Evolutionary conservation across 2,888 invertebrate genomes (phyloP).

Genomic region (Diaprepes abbreviatus): DNA sequence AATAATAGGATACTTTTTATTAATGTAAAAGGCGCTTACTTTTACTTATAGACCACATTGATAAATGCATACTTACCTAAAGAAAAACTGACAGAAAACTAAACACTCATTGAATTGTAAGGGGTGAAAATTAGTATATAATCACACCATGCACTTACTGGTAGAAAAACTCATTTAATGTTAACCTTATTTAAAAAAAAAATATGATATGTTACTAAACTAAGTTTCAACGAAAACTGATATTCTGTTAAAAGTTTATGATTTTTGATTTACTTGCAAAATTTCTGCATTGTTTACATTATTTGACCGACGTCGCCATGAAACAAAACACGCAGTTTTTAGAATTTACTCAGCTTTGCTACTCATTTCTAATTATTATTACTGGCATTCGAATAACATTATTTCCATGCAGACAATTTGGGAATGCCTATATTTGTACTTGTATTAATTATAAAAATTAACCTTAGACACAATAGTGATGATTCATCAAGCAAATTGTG

Average conservation of each 20-base stretch:
- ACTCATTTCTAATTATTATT: not conserved
- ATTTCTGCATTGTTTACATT: conserved; percentile 15
- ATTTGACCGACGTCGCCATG: not conserved
- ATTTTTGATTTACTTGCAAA: conserved; percentile 10
- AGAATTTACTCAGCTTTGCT: not conserved
- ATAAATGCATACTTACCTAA: too few species aligned
- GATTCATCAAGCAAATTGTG: not conserved
- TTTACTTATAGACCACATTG: too few species aligned
- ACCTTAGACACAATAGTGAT: not conserved
- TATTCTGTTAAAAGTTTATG: not conserved
- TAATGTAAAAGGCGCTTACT: too few species aligned
- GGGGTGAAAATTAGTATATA: too few species aligned
- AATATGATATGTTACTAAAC: not conserved
- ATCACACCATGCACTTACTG: too few species aligned
- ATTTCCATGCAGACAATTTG: not conserved
- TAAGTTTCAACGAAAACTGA: not conserved
- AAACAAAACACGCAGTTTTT: not conserved
- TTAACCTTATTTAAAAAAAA: not conserved
- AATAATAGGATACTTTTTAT: too few species aligned
- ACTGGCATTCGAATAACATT: not conserved
- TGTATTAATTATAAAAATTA: not conserved
- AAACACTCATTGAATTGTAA: too few species aligned
- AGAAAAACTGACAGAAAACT: too few species aligned
- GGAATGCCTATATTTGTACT: not conserved
- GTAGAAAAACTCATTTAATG: too few species aligned